Evolutionary conservation across 2,888 invertebrate genomes (phyloP).

Genomic region (Drosophila recens): DNA sequence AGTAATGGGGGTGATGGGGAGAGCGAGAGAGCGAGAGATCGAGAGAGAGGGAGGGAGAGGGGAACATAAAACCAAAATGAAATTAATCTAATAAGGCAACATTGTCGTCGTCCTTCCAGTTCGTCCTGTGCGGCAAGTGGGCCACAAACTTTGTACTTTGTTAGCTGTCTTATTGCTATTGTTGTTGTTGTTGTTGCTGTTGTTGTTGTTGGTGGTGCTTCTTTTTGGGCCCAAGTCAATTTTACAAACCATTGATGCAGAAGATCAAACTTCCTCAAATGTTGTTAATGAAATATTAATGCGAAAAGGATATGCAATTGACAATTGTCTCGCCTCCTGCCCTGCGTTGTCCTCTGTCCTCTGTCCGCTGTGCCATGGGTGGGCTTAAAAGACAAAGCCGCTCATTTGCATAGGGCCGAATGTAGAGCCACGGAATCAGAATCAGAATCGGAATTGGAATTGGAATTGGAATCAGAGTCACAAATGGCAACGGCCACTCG

Average conservation of each 20-base stretch:
- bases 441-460: conserved; percentile 13
- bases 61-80: conserved; percentile 70
- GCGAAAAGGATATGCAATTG: conserved; percentile 83
- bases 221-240: conserved; percentile 80
- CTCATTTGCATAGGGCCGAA: conserved; percentile 72
- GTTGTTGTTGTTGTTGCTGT: background rate
- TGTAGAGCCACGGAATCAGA: conserved; percentile 35
- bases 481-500: conserved; percentile 44
- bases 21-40: background rate
- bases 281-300: conserved; percentile 83
- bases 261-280: conserved; percentile 84
- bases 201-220: conserved; percentile 25
- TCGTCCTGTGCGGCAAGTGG: conserved; percentile 34
- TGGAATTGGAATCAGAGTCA: conserved; percentile 28
- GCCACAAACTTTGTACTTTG: conserved; percentile 55
- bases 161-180: conserved; percentile 41
- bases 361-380: conserved; percentile 4
- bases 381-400: conserved; percentile 62
- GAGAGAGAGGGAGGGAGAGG: background rate
- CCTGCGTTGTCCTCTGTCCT: background rate
- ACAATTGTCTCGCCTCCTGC: conserved; percentile 70
- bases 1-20: background rate
- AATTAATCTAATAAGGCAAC: conserved; percentile 84
- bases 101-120: conserved; percentile 65
- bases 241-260: conserved; percentile 85